These are phyloP conservation scores for Chrysogorgia sp. DNA, from an alignment of 92 coral and sea anemone species.

Conservation along the genomic window DNA sequence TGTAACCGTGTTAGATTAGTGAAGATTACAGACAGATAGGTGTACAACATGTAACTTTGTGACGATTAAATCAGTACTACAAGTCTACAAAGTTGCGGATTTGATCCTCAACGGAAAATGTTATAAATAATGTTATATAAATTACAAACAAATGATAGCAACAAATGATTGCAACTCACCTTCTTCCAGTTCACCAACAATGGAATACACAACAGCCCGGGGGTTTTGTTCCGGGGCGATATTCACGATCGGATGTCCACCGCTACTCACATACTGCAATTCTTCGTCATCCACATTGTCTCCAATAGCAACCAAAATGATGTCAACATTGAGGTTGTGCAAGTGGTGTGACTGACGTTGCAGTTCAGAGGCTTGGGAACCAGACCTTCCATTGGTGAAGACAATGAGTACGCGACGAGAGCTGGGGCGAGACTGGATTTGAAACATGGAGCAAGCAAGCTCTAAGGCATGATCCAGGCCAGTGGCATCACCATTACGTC, in stretches of 20 bases:
- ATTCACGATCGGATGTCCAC: constrained; percentile 37
- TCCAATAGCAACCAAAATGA: constrained; percentile 46
- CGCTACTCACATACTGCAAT: constrained; percentile 31
- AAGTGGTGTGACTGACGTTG: constrained; percentile 26
- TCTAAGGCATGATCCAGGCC: constrained; percentile 40
- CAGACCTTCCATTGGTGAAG: constrained; percentile 43
- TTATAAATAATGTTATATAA: too few relatives aligned
- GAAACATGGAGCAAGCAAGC: constrained; percentile 19
- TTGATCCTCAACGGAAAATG: background rate
- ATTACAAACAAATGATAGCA: too few relatives aligned
- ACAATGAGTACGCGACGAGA: constrained; percentile 34
- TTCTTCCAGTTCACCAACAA: constrained; percentile 38
- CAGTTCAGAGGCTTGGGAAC: constrained; percentile 26
- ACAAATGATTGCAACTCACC: too few relatives aligned
- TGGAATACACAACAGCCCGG: constrained; percentile 37
- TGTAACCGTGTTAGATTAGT: too few relatives aligned
- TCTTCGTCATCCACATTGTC: constrained; percentile 41
- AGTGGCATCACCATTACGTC: constrained; percentile 38
- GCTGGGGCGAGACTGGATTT: constrained; percentile 39
- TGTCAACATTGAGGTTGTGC: constrained; percentile 11
- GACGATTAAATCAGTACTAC: too few relatives aligned
- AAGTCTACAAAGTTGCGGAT: background rate
- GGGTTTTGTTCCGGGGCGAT: constrained; percentile 48
- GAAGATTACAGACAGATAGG: too few relatives aligned
- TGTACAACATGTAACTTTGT: too few relatives aligned